Evolutionary conservation across 1,140 invertebrate species (phyloP), one percentile per base, ranked within the genome.

Genomic region (Drosophila micromelanica): DNA sequence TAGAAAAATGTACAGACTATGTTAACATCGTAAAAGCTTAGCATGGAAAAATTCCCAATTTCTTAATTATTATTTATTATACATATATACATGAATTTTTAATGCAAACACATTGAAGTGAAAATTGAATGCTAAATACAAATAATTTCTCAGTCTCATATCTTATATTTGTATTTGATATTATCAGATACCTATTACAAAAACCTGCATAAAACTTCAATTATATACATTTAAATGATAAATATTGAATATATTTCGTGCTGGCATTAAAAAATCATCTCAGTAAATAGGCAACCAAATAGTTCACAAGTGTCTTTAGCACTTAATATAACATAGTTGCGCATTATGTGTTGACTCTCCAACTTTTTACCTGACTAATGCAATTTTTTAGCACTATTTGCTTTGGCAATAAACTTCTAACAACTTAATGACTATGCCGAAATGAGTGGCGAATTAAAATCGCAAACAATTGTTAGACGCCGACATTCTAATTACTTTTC

Each of bases 231-330:
- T 3, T 49, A 27, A 49, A 30, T 15, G n/a, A 13, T 30, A 27
- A 30, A 30, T 15, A 27, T 13, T 30, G 12, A 8, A 30, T 49
- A 30, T 49, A 49, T 49, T 1, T 32, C 23, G 61, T 55, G 37
- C 37, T 64, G 20, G 17, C 48, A 45, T 69, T 61, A 51, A 37
- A n/a, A 62, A 12, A 17, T 62, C 57, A 38, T 13, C 20, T 62
- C 17, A 46, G 17, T 38, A 30, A 38, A 38, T 54, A 46, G 43
- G 15, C 15, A 40, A 20, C 43, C 11, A 27, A 5, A 27, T 60
- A 51, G 27, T 70, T 70, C 55, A 63, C 49, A 46, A 54, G 40
- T 69, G 27, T 51, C 9, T n/a, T 63, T 54, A 63, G 38, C 59
- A 70, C 48, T 23, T 38, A 63, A 48, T 38, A 61, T 46, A 54